Percentiles rank a stretch among this genome's conserved stretches.
Conservation (phyloP, 2,888 invertebrate genomes). For the Deilephila porcellus region DNA sequence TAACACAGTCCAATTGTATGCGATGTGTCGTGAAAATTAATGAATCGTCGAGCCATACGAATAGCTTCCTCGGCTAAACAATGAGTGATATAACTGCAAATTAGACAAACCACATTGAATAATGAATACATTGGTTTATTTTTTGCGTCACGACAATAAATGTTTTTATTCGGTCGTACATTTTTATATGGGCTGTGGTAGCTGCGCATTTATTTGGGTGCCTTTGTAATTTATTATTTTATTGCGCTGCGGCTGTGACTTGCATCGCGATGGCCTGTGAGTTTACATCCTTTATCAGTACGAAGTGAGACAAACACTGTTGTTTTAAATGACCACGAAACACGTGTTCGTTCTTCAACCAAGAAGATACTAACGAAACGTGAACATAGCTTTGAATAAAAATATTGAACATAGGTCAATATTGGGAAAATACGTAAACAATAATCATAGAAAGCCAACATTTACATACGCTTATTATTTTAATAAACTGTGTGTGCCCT, state of each 20-base stretch:
- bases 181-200: not conserved
- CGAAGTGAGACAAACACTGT: not conserved
- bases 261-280: not conserved
- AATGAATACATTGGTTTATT: constrained; percentile 39
- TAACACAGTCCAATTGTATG: not conserved
- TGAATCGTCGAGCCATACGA: constrained; percentile 25
- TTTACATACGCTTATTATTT: not conserved
- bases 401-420: no score
- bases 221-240: constrained; percentile 6
- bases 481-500: not conserved
- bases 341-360: no score
- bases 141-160: constrained; percentile 28
- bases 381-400: no score
- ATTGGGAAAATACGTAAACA: no score
- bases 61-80: constrained; percentile 38
- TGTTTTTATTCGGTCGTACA: not conserved
- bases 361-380: no score
- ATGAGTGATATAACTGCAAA: constrained; percentile 50
- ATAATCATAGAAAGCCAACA: not conserved
- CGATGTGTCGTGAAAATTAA: constrained; percentile 29
- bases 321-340: not conserved
- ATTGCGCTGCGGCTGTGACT: not conserved
- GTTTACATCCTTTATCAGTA: not conserved
- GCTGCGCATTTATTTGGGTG: constrained; percentile 3
- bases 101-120: constrained; percentile 43